Base-by-base conservation (phyloP, 2,888 invertebrate species). In the Theodoxus fluviatilis region DNA sequence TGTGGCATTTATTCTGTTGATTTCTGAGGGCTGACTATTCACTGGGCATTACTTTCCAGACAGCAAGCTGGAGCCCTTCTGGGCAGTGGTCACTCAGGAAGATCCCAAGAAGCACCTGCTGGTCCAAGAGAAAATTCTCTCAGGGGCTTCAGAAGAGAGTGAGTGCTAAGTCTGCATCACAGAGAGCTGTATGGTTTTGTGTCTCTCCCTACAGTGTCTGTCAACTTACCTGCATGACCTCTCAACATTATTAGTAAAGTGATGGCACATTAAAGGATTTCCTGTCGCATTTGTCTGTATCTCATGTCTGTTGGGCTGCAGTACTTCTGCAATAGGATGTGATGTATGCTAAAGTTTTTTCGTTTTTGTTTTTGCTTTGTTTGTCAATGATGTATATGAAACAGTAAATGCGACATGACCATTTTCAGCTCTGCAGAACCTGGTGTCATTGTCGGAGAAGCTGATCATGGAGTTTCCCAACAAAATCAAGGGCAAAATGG, bases 101-200 rank as follows among this genome's bases (percentile, higher is more conserved):
- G 93, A 94, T 85, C 90, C 91, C 80, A 92, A 93, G 70, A 93
- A 93, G 81, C 93, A 93, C 82, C 89, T 93, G 71, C 93, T 96
- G 85, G 90, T 94, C 61, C 92, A 93, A 67, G 95, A 96, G 77
- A 92, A 94, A 81, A 93, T 93, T 84, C 88, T 96, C 52, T 84
- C 91, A 18, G 89, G 92, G 12, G 92, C 93, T 55, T 87, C 91
- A 18, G 92, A 93, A 76, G 94, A 94, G 78, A 89, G 90, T 90
- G 81, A 79, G 83, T 76, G 52, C 66, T 37, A 47, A 9, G 67
- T 33, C 4, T 25, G 15, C 15, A 49, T n/a, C 9, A 4, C 38
- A 31, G 9, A 1, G 4, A 18, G 22, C 22, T 43, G 18, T 66
- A 43, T 43, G 15, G 31, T 25, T 61, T 35, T 61, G 18, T 65